Conservation (phyloP, 2,888 invertebrate genomes). For the Acleris laterana region DNA sequence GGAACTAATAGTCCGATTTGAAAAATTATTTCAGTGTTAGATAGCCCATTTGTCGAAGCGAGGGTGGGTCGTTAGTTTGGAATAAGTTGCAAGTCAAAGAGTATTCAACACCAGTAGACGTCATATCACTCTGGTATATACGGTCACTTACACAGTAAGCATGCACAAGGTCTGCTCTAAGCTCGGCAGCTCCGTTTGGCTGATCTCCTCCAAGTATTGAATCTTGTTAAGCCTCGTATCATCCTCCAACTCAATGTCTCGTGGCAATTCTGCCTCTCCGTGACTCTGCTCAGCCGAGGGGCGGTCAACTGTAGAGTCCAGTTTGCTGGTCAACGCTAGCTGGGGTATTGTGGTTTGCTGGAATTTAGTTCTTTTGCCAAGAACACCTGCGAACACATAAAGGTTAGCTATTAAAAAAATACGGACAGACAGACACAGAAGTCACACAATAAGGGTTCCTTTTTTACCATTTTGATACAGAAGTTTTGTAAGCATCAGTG, state of each 20-base stretch:
- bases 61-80: too few relatives aligned
- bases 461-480: too few relatives aligned
- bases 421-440: too few relatives aligned
- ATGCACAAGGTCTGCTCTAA: constrained; percentile 92
- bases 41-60: too few relatives aligned
- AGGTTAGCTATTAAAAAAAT: too few relatives aligned
- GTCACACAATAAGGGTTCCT: too few relatives aligned
- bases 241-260: constrained; percentile 90
- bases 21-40: too few relatives aligned
- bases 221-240: constrained; percentile 93
- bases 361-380: constrained; percentile 95
- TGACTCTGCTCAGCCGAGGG: constrained; percentile 78
- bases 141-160: constrained; percentile 87
- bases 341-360: constrained; percentile 94
- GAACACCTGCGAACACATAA: constrained; percentile 80
- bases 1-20: too few relatives aligned
- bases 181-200: constrained; percentile 85
- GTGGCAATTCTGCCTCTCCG: constrained; percentile 81
- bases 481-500: too few relatives aligned
- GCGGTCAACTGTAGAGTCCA: constrained; percentile 69
- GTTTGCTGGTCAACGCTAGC: constrained; percentile 88
- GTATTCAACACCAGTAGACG: too few relatives aligned
- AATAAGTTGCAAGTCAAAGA: too few relatives aligned
- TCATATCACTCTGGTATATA: not conserved
- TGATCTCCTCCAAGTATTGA: constrained; percentile 85